phyloP scores from a whole-genome alignment of 1,140 invertebrate species.

The Leguminivora glycinivorella region DNA sequence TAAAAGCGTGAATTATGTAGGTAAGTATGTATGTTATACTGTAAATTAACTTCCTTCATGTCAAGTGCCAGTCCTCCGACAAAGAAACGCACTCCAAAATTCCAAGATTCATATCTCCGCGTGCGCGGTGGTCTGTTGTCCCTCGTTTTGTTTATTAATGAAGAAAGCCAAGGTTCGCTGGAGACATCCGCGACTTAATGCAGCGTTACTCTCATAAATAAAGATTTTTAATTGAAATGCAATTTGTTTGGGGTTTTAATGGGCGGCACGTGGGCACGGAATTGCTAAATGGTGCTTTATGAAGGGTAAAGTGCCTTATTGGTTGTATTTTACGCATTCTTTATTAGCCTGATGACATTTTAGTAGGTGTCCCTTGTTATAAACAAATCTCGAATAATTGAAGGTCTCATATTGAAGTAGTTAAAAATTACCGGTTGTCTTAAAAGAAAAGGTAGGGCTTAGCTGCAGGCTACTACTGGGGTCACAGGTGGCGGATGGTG shows the following conservation, averaged over 20 bases:
- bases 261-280: slow-evolving; percentile 10
- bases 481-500: too few relatives aligned
- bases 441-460: too few relatives aligned
- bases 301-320: not conserved
- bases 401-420: too few relatives aligned
- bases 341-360: not conserved
- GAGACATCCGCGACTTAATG: slow-evolving; percentile 47
- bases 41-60: too few relatives aligned
- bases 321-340: not conserved
- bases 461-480: too few relatives aligned
- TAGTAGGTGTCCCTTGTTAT: too few relatives aligned
- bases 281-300: slow-evolving; percentile 22
- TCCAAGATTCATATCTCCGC: slow-evolving; percentile 30
- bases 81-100: slow-evolving; percentile 27
- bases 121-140: slow-evolving; percentile 34
- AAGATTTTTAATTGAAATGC: slow-evolving; percentile 46
- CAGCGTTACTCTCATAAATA: slow-evolving; percentile 48
- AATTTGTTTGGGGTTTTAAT: slow-evolving; percentile 32
- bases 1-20: too few relatives aligned
- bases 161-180: slow-evolving; percentile 37
- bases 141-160: slow-evolving; percentile 52
- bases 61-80: too few relatives aligned
- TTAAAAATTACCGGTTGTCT: too few relatives aligned
- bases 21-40: too few relatives aligned
- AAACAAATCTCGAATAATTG: too few relatives aligned